Evolutionary conservation across 2,797 vertebrate genomes (phyloP).

Genomic region (Sparus aurata): DNA sequence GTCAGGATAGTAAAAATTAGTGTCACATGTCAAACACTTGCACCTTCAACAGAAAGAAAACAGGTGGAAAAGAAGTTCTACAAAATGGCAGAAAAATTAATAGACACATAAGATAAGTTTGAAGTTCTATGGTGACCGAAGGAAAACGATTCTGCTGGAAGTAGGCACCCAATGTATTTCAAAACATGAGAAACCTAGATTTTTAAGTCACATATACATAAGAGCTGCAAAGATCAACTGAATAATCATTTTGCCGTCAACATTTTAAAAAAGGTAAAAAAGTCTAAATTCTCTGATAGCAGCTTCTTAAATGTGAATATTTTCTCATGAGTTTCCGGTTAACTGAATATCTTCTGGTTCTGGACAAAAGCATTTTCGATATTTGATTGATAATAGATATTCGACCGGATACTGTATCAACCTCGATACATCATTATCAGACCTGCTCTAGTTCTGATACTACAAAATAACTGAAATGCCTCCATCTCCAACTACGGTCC

Average conservation of each 20-base stretch:
- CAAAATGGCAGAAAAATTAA: neutral
- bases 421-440: neutral
- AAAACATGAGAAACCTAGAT: neutral
- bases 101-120: neutral
- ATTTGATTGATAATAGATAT: too few species aligned
- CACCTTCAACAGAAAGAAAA: neutral
- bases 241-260: too few species aligned
- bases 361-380: too few species aligned
- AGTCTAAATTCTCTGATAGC: too few species aligned
- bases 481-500: neutral
- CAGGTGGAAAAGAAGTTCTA: neutral
- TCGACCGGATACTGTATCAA: too few species aligned
- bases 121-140: neutral
- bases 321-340: too few species aligned
- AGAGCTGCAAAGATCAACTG: too few species aligned
- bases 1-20: conserved; percentile 15
- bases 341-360: too few species aligned
- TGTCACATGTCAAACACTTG: neutral
- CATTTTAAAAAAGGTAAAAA: too few species aligned
- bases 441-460: neutral
- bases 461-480: neutral
- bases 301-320: too few species aligned
- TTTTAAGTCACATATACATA: neutral
- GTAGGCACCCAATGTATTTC: neutral
- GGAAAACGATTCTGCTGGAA: neutral